A percentile compares a stretch with the other conserved stretches of the same genome.
Evolutionary conservation across 2,888 invertebrate species (phyloP).

Genomic region (Chrysomela aeneicollis): DNA sequence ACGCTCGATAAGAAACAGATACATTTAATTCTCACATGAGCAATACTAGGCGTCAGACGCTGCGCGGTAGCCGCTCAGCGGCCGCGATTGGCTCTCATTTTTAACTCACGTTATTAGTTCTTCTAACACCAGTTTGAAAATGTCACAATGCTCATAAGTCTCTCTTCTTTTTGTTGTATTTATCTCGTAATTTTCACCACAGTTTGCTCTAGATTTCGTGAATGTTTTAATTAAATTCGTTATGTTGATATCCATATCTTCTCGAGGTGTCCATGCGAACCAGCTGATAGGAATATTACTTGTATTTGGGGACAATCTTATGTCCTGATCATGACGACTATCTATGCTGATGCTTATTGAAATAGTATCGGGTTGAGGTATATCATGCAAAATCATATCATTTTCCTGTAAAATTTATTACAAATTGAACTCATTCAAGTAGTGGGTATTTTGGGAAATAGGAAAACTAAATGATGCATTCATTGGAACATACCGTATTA

Average conservation of each 20-base stretch:
- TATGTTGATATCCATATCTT: slow-evolving; percentile 42
- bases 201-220: background rate
- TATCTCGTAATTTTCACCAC: background rate
- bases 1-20: too few relatives aligned
- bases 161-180: background rate
- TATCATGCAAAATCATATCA: background rate
- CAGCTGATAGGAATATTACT: slow-evolving; percentile 48
- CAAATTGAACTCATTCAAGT: background rate
- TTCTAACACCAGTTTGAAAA: slow-evolving; percentile 32
- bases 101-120: slow-evolving; percentile 35
- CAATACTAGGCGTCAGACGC: too few relatives aligned
- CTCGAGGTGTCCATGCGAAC: slow-evolving; percentile 51
- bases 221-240: slow-evolving; percentile 32
- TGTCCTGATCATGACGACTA: slow-evolving; percentile 50
- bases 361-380: background rate
- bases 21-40: too few relatives aligned
- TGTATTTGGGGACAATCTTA: slow-evolving; percentile 38
- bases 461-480: too few relatives aligned
- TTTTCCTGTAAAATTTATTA: background rate
- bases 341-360: slow-evolving; percentile 45
- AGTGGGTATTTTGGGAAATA: too few relatives aligned
- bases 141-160: slow-evolving; percentile 9
- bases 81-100: too few relatives aligned
- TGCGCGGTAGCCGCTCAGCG: too few relatives aligned
- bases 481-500: slow-evolving; percentile 48